phyloP scores from a whole-genome alignment of 2,888 invertebrate genomes.

The Plemyria rubiginata region DNA sequence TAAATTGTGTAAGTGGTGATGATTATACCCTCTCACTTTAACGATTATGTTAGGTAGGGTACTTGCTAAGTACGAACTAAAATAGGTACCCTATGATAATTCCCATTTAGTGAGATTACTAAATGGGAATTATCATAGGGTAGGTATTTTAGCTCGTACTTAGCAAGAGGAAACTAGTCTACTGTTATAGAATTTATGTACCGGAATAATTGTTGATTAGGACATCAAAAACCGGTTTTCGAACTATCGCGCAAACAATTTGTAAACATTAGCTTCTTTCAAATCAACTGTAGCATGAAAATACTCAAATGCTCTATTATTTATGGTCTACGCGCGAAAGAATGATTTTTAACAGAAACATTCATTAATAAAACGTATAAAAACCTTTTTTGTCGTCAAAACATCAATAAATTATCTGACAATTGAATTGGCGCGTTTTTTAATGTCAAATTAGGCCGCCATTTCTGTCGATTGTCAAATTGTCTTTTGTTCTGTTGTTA shows the following conservation, averaged over 20 bases:
- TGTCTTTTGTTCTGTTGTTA: slow-evolving; percentile 61
- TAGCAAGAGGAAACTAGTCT: no score
- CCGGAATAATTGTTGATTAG: slow-evolving; percentile 48
- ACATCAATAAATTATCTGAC: slow-evolving; percentile 80
- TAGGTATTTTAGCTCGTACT: no score
- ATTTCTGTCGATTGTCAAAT: slow-evolving; percentile 69
- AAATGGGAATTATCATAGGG: no score
- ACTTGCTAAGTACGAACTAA: no score
- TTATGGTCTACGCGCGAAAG: slow-evolving; percentile 64
- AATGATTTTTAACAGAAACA: slow-evolving; percentile 61
- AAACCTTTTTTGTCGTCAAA: slow-evolving; percentile 63
- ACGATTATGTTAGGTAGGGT: no score
- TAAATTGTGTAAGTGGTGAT: neutral
- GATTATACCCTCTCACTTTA: no score
- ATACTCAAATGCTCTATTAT: slow-evolving; percentile 61
- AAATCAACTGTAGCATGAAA: slow-evolving; percentile 71
- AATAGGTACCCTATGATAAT: no score
- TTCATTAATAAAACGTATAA: slow-evolving; percentile 71
- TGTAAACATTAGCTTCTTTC: slow-evolving; percentile 68
- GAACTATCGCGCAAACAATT: slow-evolving; percentile 50
- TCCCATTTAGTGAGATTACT: no score
- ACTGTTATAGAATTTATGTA: slow-evolving; percentile 54
- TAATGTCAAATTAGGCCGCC: slow-evolving; percentile 81
- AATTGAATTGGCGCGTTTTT: slow-evolving; percentile 80
- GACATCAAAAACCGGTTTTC: slow-evolving; percentile 52